phyloP scores from a whole-genome alignment of 2,113 vertebrate species.

The Paramisgurnus dabryanus region DNA sequence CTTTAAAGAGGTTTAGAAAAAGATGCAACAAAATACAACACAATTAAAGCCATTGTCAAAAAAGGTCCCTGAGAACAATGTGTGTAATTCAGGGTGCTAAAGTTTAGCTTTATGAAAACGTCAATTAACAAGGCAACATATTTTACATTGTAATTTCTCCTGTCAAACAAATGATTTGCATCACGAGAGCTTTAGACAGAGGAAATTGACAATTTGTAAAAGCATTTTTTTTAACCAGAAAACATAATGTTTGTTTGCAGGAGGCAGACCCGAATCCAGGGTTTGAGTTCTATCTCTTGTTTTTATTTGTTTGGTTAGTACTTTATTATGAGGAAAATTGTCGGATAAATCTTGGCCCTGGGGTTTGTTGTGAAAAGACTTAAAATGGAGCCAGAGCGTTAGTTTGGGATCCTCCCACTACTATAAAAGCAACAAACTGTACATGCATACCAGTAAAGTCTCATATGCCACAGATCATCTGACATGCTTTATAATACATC shows the following conservation, averaged over 20 bases:
- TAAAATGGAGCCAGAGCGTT: conserved; percentile 54
- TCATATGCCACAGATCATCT: conserved; percentile 12
- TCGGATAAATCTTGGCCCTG: conserved; percentile 56
- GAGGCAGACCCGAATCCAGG: conserved; percentile 38
- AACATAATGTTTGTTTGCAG: conserved; percentile 10
- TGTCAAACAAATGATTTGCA: neutral
- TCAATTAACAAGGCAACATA: neutral
- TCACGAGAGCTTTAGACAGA: neutral
- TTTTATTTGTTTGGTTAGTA: conserved; percentile 66
- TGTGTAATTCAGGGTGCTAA: neutral
- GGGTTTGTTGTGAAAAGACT: conserved; percentile 61
- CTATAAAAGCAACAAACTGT: conserved; percentile 53
- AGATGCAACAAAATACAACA: neutral
- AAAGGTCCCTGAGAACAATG: neutral
- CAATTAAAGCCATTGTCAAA: conserved; percentile 6
- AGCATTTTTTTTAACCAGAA: neutral
- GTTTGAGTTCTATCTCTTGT: neutral
- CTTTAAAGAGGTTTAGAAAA: neutral
- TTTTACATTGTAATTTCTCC: neutral
- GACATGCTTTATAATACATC: conserved; percentile 21
- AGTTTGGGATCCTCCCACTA: conserved; percentile 63
- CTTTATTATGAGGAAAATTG: conserved; percentile 67
- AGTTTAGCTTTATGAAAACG: neutral
- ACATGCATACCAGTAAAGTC: conserved; percentile 43
- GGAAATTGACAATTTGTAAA: neutral